phyloP scores from a whole-genome alignment of 2,888 invertebrate genomes.

The Xylota segnis region DNA sequence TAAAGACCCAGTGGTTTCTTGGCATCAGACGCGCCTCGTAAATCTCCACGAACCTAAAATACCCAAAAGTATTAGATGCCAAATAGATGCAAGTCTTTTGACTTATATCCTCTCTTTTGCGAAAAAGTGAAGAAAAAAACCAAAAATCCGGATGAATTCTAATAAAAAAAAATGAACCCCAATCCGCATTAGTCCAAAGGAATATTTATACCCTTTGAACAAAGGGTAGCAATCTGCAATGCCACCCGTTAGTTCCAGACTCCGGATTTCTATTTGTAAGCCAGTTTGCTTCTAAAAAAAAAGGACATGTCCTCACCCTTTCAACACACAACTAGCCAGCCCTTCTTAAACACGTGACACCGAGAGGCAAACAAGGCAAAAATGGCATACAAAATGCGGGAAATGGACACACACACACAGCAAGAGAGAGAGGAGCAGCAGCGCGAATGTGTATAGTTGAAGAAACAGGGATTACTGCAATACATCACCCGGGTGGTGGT shows the following conservation, averaged over 20 bases:
- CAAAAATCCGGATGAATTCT: slow-evolving; percentile 1
- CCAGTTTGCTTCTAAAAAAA: slow-evolving; percentile 6
- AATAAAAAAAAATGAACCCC: not conserved
- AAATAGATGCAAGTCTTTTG: slow-evolving; percentile 1
- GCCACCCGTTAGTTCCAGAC: slow-evolving; percentile 33
- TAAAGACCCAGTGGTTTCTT: not conserved
- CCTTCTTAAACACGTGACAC: slow-evolving; percentile 61
- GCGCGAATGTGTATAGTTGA: not conserved
- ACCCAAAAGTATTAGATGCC: not conserved
- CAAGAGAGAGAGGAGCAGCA: not conserved
- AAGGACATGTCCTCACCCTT: slow-evolving; percentile 5
- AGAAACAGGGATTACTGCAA: slow-evolving; percentile 55
- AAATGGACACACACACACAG: slow-evolving; percentile 50
- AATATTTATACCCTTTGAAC: slow-evolving; percentile 46
- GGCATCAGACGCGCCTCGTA: not conserved
- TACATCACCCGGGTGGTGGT: slow-evolving; percentile 50
- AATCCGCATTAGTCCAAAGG: slow-evolving; percentile 32
- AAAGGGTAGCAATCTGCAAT: slow-evolving; percentile 39
- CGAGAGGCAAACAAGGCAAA: slow-evolving; percentile 47
- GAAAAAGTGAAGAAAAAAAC: too few relatives aligned
- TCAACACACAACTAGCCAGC: slow-evolving; percentile 14
- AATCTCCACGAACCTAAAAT: not conserved
- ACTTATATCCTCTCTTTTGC: not conserved
- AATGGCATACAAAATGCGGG: slow-evolving; percentile 72
- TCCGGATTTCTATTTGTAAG: slow-evolving; percentile 52